Evolutionary conservation across 2,113 vertebrate species (phyloP).

Genomic region (Ciconia stormi): DNA sequence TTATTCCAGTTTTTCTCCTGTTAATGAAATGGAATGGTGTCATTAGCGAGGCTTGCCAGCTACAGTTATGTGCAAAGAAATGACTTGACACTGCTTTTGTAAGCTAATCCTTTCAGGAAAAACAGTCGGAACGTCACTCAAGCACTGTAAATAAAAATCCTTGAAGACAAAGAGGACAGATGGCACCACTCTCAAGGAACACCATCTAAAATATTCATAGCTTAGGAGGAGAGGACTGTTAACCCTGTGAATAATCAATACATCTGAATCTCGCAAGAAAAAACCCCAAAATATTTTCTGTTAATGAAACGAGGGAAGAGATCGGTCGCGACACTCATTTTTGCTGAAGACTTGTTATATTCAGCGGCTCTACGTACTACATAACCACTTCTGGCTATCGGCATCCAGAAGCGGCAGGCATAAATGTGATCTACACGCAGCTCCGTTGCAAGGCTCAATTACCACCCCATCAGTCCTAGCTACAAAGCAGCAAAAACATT

Average conservation of each 20-base stretch:
- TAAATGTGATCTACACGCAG: rapidly evolving
- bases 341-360: not conserved
- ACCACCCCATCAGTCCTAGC: not conserved
- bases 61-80: not conserved
- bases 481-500: not conserved
- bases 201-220: not conserved
- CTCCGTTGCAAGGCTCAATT: not conserved
- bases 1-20: not conserved
- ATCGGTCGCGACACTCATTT: not conserved
- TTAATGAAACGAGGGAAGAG: not conserved
- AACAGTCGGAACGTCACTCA: not conserved
- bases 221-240: not conserved
- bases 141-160: conserved; percentile 29
- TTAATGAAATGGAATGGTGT: conserved; percentile 32
- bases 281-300: not conserved
- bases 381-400: not conserved
- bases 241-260: not conserved
- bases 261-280: not conserved
- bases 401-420: not conserved
- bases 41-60: conserved; percentile 58
- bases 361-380: too few species aligned
- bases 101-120: conserved; percentile 19
- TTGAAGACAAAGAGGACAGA: conserved; percentile 28
- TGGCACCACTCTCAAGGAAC: conserved; percentile 1
- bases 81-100: conserved; percentile 45